These are phyloP conservation scores for Lagocephalus sceleratus DNA, from an alignment of 2,797 vertebrate species.

Conservation along the genomic window DNA sequence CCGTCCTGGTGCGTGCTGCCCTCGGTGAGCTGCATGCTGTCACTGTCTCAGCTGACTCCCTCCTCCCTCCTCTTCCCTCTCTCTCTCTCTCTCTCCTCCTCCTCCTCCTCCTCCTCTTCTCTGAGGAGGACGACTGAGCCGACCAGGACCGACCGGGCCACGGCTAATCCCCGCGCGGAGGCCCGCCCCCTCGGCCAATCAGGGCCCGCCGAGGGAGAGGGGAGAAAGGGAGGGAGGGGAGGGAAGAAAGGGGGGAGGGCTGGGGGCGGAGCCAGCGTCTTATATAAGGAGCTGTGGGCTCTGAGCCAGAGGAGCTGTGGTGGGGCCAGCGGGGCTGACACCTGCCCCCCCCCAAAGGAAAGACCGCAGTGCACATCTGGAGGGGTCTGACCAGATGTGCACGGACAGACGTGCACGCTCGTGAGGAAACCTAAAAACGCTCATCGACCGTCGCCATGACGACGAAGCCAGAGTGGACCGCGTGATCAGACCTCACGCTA, in stretches of 20 bases:
- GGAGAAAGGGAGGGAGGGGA: slow-evolving; percentile 16
- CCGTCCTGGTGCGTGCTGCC: slow-evolving; percentile 57
- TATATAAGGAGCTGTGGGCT: no score
- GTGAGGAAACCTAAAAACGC: no score
- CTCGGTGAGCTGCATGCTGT: slow-evolving; percentile 63
- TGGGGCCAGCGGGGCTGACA: no score
- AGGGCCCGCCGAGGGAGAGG: slow-evolving; percentile 16
- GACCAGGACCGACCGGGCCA: slow-evolving; percentile 64
- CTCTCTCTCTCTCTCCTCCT: slow-evolving; percentile 29
- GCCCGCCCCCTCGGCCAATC: slow-evolving; percentile 74
- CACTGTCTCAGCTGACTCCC: slow-evolving; percentile 65
- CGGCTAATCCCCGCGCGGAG: slow-evolving; percentile 75
- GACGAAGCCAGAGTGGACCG: background rate
- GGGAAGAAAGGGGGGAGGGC: slow-evolving; percentile 18
- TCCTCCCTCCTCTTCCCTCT: slow-evolving; percentile 34
- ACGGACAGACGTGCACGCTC: no score
- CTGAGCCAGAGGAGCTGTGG: no score
- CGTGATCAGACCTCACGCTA: no score
- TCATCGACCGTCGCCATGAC: background rate
- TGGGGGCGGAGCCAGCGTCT: background rate
- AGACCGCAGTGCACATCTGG: no score
- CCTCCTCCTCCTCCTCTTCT: slow-evolving; percentile 47
- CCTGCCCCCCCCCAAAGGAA: no score
- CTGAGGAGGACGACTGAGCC: slow-evolving; percentile 68
- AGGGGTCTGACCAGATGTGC: no score